These are phyloP conservation scores for Pammene fasciana DNA, from an alignment of 2,888 invertebrate species.

Conservation along the genomic window DNA sequence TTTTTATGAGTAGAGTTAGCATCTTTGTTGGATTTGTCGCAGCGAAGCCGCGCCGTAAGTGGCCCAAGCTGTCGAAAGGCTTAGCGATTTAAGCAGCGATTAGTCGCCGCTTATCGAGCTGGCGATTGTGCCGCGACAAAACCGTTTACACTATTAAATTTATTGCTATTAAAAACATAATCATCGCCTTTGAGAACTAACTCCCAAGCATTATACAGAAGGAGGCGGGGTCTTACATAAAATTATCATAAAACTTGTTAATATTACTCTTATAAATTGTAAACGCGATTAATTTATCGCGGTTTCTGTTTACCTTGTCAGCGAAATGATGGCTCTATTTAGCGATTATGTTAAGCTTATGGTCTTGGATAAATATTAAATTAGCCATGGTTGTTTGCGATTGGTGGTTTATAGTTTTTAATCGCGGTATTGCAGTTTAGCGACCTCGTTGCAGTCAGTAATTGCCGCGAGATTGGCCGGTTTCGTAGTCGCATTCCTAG, in stretches of 20 bases:
- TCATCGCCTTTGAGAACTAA: constrained; percentile 57
- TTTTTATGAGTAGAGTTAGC: too few relatives aligned
- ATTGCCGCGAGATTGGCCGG: constrained; percentile 32
- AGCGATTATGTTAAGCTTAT: constrained; percentile 23
- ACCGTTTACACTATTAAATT: constrained; percentile 66
- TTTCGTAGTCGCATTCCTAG: constrained; percentile 36
- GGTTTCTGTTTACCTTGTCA: constrained; percentile 58
- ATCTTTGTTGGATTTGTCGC: constrained; percentile 40
- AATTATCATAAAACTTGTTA: constrained; percentile 76
- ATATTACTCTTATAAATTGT: constrained; percentile 69
- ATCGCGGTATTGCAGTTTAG: constrained; percentile 21
- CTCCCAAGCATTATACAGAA: constrained; percentile 61
- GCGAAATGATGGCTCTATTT: constrained; percentile 60
- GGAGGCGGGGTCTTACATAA: constrained; percentile 71
- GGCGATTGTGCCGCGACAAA: constrained; percentile 57
- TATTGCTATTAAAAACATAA: constrained; percentile 73
- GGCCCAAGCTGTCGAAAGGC: constrained; percentile 53
- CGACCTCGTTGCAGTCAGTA: constrained; percentile 29
- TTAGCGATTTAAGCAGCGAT: constrained; percentile 57
- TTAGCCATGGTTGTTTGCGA: constrained; percentile 2
- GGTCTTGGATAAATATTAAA: constrained; percentile 23
- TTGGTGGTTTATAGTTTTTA: constrained; percentile 25
- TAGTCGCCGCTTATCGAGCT: constrained; percentile 54
- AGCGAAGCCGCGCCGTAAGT: constrained; percentile 45
- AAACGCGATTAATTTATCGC: constrained; percentile 66